phyloP scores from a whole-genome alignment of 2,113 vertebrate genomes.

The Heloderma charlesbogerti region DNA sequence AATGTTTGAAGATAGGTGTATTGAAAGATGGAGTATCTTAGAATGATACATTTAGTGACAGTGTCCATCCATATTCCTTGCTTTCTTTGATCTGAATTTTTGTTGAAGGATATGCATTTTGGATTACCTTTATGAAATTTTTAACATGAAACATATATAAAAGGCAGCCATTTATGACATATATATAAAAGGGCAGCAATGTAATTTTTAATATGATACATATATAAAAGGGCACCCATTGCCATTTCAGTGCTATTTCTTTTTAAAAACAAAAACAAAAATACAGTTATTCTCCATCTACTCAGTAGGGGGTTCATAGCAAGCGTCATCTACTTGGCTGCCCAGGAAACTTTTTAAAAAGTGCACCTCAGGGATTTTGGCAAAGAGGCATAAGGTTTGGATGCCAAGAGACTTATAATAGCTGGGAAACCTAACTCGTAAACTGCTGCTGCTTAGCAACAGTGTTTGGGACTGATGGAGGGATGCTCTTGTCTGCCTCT shows the following conservation, averaged over 20 bases:
- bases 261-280: neutral
- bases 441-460: slow-evolving; percentile 48
- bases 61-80: too few species aligned
- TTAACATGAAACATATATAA: neutral
- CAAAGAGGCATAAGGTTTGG: neutral
- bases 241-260: neutral
- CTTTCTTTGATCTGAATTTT: too few species aligned
- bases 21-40: too few species aligned
- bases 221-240: neutral
- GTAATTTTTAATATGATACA: too few species aligned
- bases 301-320: neutral
- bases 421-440: neutral
- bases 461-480: neutral
- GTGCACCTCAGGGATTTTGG: neutral
- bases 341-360: slow-evolving; percentile 3
- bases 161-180: neutral
- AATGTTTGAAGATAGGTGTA: too few species aligned
- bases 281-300: neutral
- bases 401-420: neutral
- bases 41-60: too few species aligned
- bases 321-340: neutral
- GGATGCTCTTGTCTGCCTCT: rapidly evolving
- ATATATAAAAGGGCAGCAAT: neutral
- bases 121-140: too few species aligned
- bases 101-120: too few species aligned